phyloP scores from a whole-genome alignment of 2,888 invertebrate genomes.

The Diaphora mendica region DNA sequence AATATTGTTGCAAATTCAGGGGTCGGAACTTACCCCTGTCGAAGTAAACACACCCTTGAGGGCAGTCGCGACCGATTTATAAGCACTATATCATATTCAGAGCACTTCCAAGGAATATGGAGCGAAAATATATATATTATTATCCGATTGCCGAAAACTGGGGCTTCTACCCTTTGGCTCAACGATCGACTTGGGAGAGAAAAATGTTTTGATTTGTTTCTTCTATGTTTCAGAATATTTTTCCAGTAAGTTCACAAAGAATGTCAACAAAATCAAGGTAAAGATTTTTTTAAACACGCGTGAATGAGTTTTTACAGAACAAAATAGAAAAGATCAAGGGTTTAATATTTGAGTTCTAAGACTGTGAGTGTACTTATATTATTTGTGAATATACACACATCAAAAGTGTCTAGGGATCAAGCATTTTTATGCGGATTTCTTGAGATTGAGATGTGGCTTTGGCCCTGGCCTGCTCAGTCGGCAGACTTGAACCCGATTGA shows the following conservation, averaged over 20 bases:
- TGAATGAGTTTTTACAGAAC: not conserved
- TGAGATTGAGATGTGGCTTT: too few species aligned
- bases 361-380: too few species aligned
- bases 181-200: slow-evolving; percentile 78
- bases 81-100: slow-evolving; percentile 73
- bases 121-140: slow-evolving; percentile 79
- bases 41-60: slow-evolving; percentile 76
- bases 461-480: too few species aligned
- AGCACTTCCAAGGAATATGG: slow-evolving; percentile 59
- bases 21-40: slow-evolving; percentile 55
- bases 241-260: slow-evolving; percentile 9
- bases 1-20: slow-evolving; percentile 35
- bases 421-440: too few species aligned
- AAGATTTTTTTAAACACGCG: not conserved
- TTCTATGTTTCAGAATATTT: slow-evolving; percentile 49
- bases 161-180: slow-evolving; percentile 65
- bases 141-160: slow-evolving; percentile 73
- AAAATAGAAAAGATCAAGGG: too few species aligned
- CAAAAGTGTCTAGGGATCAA: too few species aligned
- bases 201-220: slow-evolving; percentile 68
- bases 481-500: too few species aligned
- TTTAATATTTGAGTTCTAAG: too few species aligned
- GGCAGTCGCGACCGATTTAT: slow-evolving; percentile 77
- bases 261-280: not conserved
- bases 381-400: too few species aligned